A percentile compares a stretch with the other conserved stretches of the same genome.
Conservation (phyloP, 2,888 invertebrate species). For the Cyrtodaria siliqua region DNA sequence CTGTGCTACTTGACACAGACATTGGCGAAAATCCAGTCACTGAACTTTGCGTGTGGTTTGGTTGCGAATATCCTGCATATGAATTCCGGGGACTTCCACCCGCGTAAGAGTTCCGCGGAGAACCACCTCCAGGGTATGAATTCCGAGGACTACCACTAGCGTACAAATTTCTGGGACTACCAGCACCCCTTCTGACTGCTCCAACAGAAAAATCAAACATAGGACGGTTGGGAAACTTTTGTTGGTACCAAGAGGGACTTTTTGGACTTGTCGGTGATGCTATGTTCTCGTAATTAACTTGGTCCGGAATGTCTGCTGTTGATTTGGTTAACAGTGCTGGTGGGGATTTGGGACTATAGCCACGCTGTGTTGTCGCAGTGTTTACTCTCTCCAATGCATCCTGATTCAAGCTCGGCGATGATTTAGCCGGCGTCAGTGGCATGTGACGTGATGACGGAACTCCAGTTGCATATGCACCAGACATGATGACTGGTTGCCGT, state of each 20-base stretch:
- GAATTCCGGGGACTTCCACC: constrained; percentile 62
- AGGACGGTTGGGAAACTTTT: constrained; percentile 56
- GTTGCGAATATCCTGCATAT: constrained; percentile 43
- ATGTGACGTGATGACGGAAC: constrained; percentile 40
- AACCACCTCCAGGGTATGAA: constrained; percentile 53
- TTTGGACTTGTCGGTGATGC: constrained; percentile 64
- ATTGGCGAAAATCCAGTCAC: constrained; percentile 47
- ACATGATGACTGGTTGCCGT: constrained; percentile 57
- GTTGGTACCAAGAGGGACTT: constrained; percentile 61
- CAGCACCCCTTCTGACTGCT: constrained; percentile 27
- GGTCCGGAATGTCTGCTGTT: constrained; percentile 62
- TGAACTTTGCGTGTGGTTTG: constrained; percentile 31
- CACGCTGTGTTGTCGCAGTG: constrained; percentile 25
- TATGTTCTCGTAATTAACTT: constrained; percentile 52
- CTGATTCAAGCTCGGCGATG: constrained; percentile 73
- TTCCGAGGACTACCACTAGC: constrained; percentile 46
- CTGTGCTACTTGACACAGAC: constrained; percentile 37
- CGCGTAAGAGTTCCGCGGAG: constrained; percentile 55
- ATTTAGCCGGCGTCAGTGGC: constrained; percentile 73
- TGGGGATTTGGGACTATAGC: constrained; percentile 49
- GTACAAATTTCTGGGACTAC: constrained; percentile 55
- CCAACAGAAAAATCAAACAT: constrained; percentile 49
- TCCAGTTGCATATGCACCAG: constrained; percentile 48
- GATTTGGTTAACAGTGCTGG: constrained; percentile 57
- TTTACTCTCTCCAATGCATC: constrained; percentile 34